Percentiles rank a stretch among this genome's conserved stretches.
These are phyloP conservation scores for Laterallus jamaicensis DNA, from an alignment of 2,113 vertebrate genomes.

Conservation along the genomic window DNA sequence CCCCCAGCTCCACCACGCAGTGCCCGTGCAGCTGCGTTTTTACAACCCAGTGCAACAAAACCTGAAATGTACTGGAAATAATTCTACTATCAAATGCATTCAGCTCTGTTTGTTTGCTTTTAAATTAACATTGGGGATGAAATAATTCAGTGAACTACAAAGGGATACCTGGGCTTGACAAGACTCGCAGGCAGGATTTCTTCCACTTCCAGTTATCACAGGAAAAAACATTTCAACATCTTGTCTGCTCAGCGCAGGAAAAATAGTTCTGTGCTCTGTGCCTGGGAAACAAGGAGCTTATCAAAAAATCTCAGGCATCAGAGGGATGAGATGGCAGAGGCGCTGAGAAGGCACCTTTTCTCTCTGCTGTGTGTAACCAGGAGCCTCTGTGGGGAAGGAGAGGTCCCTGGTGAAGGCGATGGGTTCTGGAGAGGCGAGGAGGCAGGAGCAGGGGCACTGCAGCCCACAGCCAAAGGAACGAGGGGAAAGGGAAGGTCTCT, in stretches of 20 bases:
- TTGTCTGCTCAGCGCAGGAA: constrained; percentile 37
- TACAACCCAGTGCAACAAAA: not conserved
- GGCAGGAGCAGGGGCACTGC: not conserved
- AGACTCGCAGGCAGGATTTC: constrained; percentile 44
- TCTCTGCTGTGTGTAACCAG: accelerated
- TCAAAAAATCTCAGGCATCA: constrained; percentile 43
- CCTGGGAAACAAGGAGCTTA: constrained; percentile 47
- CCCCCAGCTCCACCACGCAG: accelerated
- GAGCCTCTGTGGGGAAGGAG: not conserved
- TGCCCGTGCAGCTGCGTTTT: accelerated
- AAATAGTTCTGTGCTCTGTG: constrained; percentile 39
- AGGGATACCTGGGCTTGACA: constrained; percentile 60
- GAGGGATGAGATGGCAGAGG: not conserved
- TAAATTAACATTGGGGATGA: constrained; percentile 55
- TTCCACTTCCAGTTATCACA: constrained; percentile 59
- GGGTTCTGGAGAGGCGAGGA: not conserved
- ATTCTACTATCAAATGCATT: constrained; percentile 34
- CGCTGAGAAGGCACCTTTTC: not conserved
- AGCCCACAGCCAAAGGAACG: not conserved
- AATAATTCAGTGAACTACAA: constrained; percentile 66
- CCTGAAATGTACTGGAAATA: constrained; percentile 57
- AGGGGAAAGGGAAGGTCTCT: not conserved
- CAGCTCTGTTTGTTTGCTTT: constrained; percentile 67
- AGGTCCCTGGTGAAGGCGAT: not conserved
- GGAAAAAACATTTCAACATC: constrained; percentile 60